These are phyloP conservation scores for Perognathus longimembris DNA, from an alignment of 2,113 vertebrate species.

Conservation along the genomic window DNA sequence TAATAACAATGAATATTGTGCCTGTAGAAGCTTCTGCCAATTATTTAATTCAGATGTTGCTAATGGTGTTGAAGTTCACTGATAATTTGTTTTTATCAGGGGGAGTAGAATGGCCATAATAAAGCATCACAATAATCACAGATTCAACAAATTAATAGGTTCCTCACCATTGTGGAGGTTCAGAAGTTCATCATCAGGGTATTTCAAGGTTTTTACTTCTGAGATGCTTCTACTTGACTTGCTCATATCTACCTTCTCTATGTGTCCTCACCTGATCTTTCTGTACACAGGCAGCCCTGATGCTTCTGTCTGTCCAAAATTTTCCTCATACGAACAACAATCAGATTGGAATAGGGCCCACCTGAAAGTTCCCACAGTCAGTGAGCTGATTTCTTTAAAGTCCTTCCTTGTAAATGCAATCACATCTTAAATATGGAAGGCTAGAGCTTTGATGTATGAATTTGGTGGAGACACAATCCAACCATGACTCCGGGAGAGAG, in stretches of 20 bases:
- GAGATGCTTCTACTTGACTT: not conserved
- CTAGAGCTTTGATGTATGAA: no score
- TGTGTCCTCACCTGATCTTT: not conserved
- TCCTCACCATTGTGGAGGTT: not conserved
- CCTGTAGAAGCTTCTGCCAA: not conserved
- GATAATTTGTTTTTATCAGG: not conserved
- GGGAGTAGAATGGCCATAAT: not conserved
- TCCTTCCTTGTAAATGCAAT: not conserved
- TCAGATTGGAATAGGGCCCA: not conserved
- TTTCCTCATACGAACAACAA: not conserved
- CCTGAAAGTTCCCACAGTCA: not conserved
- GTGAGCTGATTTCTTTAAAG: not conserved
- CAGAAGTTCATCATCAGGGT: not conserved
- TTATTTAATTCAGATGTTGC: slow-evolving; percentile 2
- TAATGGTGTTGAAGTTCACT: not conserved
- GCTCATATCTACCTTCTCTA: no score
- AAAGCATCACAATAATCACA: not conserved
- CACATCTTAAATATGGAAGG: not conserved
- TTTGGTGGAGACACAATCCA: not conserved
- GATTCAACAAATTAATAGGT: not conserved
- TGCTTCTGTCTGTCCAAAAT: not conserved
- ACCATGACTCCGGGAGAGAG: not conserved
- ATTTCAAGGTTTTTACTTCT: no score
- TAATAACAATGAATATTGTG: not conserved
- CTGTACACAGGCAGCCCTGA: rapidly evolving